Conservation (phyloP, 2,113 vertebrate genomes). For the Hippocampus abdominalis region DNA sequence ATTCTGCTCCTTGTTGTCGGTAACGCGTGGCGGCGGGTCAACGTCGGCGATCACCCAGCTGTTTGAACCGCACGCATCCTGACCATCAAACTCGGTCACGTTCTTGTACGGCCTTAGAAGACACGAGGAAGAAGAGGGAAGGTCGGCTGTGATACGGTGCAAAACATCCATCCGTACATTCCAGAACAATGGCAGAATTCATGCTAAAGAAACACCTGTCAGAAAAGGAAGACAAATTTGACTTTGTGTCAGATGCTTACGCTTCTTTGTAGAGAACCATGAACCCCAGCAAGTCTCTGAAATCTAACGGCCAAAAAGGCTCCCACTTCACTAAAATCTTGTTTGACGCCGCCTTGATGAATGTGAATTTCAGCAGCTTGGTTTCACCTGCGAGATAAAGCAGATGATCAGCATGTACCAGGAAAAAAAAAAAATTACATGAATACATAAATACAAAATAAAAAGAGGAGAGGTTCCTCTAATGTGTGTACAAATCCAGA, state of each 20-base stretch:
- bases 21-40: conserved; percentile 78
- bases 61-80: conserved; percentile 94
- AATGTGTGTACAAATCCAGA: neutral
- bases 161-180: neutral
- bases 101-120: conserved; percentile 83
- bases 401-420: neutral
- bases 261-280: conserved; percentile 98
- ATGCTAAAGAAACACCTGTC: neutral
- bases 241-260: conserved; percentile 72
- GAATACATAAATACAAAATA: no score
- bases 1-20: conserved; percentile 70
- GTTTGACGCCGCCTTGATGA: conserved; percentile 73
- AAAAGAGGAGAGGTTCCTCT: neutral
- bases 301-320: conserved; percentile 90
- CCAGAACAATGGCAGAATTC: neutral
- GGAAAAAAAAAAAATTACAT: no score
- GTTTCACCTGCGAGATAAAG: conserved; percentile 81
- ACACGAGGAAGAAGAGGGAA: neutral
- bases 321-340: conserved; percentile 92
- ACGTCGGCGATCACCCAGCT: conserved; percentile 95
- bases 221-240: neutral
- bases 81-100: conserved; percentile 94
- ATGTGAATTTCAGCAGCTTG: conserved; percentile 82
- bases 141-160: neutral
- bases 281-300: conserved; percentile 92